phyloP scores from a whole-genome alignment of 92 coral and sea anemone species.

The Diadumene lineata region DNA sequence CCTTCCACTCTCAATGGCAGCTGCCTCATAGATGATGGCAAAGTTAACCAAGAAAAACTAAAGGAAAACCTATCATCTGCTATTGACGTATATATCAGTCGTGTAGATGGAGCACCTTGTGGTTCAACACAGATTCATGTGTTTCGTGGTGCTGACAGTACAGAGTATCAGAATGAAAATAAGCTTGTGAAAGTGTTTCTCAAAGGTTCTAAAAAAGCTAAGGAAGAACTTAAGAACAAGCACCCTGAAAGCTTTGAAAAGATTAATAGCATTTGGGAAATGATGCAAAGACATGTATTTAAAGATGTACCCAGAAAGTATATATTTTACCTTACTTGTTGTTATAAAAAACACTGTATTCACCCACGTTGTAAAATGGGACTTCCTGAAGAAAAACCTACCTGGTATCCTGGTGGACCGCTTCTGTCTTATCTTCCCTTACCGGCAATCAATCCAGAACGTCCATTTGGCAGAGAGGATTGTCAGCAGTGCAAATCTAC shows the following conservation, averaged over 20 bases:
- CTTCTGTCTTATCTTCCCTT: conserved; percentile 37
- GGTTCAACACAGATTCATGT: conserved; percentile 53
- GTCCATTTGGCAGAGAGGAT: conserved; percentile 33
- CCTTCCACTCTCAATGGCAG: conserved; percentile 71
- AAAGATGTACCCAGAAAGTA: conserved; percentile 42
- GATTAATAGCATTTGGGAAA: conserved; percentile 61
- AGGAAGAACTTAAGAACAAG: conserved; percentile 28
- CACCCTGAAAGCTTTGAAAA: conserved; percentile 41
- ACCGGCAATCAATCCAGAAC: conserved; percentile 38
- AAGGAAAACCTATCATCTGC: conserved; percentile 51
- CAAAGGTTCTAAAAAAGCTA: conserved; percentile 47
- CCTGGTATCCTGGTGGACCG: conserved; percentile 46
- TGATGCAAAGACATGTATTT: conserved; percentile 51
- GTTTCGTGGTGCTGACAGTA: conserved; percentile 41
- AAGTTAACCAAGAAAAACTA: conserved; percentile 41
- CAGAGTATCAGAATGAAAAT: conserved; percentile 31
- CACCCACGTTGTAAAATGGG: conserved; percentile 36
- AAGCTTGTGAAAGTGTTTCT: conserved; percentile 39
- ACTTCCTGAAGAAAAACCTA: conserved; percentile 12
- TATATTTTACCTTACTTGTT: conserved; percentile 44
- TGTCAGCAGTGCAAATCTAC: conserved; percentile 4
- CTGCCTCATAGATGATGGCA: conserved; percentile 35
- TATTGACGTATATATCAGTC: conserved; percentile 52
- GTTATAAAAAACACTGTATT: conserved; percentile 38
- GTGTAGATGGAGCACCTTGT: conserved; percentile 70